Evolutionary conservation across 2,113 vertebrate genomes (phyloP).

Genomic region (Mesocricetus auratus): DNA sequence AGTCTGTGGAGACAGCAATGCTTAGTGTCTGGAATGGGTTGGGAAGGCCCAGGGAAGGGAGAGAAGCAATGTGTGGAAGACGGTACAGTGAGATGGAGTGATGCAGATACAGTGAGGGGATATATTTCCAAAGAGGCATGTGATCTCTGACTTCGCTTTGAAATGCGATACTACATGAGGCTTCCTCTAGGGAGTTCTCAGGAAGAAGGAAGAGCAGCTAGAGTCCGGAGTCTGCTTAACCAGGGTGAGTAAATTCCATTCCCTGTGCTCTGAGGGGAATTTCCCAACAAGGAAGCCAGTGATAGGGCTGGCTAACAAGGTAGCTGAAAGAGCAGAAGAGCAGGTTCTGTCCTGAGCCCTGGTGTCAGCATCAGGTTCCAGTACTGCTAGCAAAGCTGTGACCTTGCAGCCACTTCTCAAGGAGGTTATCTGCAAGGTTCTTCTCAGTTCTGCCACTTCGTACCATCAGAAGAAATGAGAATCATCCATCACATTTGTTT

Average conservation of each 20-base stretch:
- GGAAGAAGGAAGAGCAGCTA: not conserved
- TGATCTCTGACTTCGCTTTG: constrained; percentile 28
- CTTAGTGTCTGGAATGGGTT: not conserved
- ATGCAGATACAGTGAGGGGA: not conserved
- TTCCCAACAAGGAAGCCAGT: not conserved
- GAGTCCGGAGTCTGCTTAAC: not conserved
- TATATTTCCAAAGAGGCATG: constrained; percentile 17
- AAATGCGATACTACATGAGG: not conserved
- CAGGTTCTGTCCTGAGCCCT: not conserved
- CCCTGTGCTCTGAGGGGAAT: not conserved
- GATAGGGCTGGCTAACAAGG: too few species aligned
- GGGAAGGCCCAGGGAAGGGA: not conserved
- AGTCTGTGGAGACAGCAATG: not conserved
- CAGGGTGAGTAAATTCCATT: not conserved
- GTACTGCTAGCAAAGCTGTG: not conserved
- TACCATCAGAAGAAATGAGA: not conserved
- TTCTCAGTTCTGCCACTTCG: constrained; percentile 16
- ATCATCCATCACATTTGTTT: not conserved
- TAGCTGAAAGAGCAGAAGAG: not conserved
- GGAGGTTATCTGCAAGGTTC: not conserved
- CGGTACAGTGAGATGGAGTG: not conserved
- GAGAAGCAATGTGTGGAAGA: not conserved
- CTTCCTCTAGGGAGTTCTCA: not conserved
- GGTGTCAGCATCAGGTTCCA: not conserved
- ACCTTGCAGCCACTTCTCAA: not conserved